Evolutionary conservation across 1,140 invertebrate species (phyloP), one percentile per base, ranked within the genome.

Genomic region (Drosophila ohnishii): DNA sequence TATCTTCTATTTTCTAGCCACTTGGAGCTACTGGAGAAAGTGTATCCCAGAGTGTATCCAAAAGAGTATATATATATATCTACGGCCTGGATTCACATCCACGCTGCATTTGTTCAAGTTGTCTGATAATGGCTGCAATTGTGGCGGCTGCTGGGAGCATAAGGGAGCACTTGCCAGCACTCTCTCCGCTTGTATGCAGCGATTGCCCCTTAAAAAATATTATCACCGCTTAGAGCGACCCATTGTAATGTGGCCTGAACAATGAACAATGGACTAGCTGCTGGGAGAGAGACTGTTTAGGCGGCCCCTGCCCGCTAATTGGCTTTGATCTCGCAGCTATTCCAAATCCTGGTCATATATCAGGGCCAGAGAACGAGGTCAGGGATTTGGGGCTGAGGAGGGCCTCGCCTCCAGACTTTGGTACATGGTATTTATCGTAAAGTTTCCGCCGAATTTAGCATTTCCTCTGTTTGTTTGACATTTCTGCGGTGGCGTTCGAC

Each of bases 381-480:
- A 75, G 55, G 42, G 53, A 47, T 66, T 34, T 60, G 42, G 58
- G n/a, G 2, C 3, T n/a, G 22, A n/a, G 16, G 30, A 3, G 5
- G 3, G 16, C 16, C 25, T 0, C n/a, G 32, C 53, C 45, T 51
- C 14, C 16, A 59, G 42, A n/a, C 28, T n/a, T n/a, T 34, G 13
- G 14, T 60, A 34, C 19, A 61, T 40, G 7, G 42, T 63, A 30
- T 59, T 59, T 87, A 62, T 73, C 69, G 64, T 71, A 45, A 37
- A 56, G 63, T 67, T 80, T 87, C 69, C 55, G 62, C 39, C 39
- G 64, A 83, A 73, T 67, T 77, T 60, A 66, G 67, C 83, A 74
- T 79, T 83, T 87, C 73, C 80, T 64, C 53, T 50, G 37, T 67
- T 72, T 72, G 66, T 88, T 80, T 88, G 84, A 80, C 80, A 83